phyloP scores from a whole-genome alignment of 2,797 vertebrate species.

The Vireo griseus region DNA sequence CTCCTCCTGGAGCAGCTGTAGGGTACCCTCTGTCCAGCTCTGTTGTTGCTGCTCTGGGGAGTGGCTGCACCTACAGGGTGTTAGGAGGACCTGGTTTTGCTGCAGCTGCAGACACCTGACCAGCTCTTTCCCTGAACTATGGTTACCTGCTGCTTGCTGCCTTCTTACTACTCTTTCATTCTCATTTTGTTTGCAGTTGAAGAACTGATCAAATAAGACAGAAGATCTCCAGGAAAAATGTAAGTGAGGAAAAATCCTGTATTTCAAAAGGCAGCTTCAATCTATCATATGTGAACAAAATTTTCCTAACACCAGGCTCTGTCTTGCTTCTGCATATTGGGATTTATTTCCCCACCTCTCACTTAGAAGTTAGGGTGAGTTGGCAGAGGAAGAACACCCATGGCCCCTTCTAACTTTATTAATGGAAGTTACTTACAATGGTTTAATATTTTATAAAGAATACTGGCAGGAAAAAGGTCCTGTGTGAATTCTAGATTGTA shows the following conservation, averaged over 20 bases:
- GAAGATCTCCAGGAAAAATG: background rate
- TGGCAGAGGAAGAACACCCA: background rate
- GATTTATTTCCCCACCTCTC: background rate
- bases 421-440: background rate
- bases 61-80: background rate
- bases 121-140: background rate
- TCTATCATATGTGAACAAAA: background rate
- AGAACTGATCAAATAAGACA: background rate
- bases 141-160: background rate
- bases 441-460: background rate
- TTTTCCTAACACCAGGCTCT: background rate
- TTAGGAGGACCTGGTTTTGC: background rate
- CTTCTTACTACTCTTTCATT: background rate
- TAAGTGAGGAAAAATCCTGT: background rate
- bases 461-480: background rate
- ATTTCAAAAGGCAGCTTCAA: background rate
- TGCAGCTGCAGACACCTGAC: background rate
- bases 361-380: background rate
- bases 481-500: background rate
- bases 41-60: background rate
- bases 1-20: background rate
- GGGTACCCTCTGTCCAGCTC: background rate
- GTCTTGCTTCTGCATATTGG: background rate
- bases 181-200: constrained; percentile 9
- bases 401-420: background rate